Conservation (phyloP, 2,113 vertebrate species). For the Dryoscopus gambensis region DNA sequence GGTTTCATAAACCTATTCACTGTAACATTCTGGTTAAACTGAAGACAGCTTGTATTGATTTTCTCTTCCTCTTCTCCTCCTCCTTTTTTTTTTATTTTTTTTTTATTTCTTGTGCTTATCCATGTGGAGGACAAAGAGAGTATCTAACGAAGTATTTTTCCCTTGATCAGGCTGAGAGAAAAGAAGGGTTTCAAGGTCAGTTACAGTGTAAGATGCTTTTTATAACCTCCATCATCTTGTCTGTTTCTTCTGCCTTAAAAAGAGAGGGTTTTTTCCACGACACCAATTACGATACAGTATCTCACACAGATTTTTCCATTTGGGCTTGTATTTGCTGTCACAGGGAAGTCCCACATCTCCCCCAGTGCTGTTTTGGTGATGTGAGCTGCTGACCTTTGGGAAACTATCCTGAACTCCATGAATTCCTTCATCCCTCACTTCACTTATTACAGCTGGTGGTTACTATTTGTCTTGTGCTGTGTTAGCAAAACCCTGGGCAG, state of each 20-base stretch:
- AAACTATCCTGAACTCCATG: slow-evolving; percentile 28
- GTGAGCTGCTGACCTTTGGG: slow-evolving; percentile 49
- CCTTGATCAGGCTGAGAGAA: slow-evolving; percentile 49
- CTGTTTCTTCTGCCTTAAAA: slow-evolving; percentile 47
- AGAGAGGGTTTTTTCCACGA: not conserved
- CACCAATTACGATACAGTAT: slow-evolving; percentile 14
- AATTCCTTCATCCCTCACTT: slow-evolving; percentile 52
- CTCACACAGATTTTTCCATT: slow-evolving; percentile 34
- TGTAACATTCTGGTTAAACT: slow-evolving; percentile 57
- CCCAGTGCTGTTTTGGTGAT: not conserved
- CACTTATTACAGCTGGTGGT: slow-evolving; percentile 44
- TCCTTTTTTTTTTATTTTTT: not conserved
- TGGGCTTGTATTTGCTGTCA: slow-evolving; percentile 3
- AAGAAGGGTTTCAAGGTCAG: slow-evolving; percentile 53
- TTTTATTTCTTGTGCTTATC: slow-evolving; percentile 14
- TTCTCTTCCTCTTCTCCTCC: not conserved
- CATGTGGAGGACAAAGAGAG: slow-evolving; percentile 45
- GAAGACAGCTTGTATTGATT: slow-evolving; percentile 62
- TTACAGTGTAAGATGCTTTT: slow-evolving; percentile 37
- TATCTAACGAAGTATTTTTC: slow-evolving; percentile 53
- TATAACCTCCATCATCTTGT: slow-evolving; percentile 52
- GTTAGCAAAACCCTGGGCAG: slow-evolving; percentile 49
- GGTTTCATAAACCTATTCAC: slow-evolving; percentile 57
- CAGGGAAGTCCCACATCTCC: slow-evolving; percentile 10
- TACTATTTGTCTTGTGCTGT: slow-evolving; percentile 54